phyloP scores from a whole-genome alignment of 2,113 vertebrate species.

The Syngnathoides biaculeatus region DNA sequence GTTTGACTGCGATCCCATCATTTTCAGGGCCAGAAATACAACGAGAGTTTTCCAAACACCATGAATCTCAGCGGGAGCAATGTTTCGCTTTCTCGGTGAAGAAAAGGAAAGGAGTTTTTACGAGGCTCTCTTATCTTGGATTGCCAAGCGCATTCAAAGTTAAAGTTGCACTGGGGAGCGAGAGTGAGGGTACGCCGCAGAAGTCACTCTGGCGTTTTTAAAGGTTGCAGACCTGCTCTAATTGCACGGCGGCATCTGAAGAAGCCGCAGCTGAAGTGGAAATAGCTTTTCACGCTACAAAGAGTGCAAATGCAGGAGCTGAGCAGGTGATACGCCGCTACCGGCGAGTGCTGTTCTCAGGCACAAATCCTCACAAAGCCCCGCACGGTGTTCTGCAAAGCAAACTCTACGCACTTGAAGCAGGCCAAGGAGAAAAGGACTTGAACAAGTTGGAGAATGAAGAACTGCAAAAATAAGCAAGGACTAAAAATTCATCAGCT shows the following conservation, averaged over 20 bases:
- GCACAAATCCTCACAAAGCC: neutral
- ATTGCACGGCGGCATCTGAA: neutral
- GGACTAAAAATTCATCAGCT: neutral
- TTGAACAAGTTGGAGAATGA: neutral
- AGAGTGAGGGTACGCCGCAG: neutral
- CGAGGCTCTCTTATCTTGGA: neutral
- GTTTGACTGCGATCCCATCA: neutral
- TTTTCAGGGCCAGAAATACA: constrained; percentile 5
- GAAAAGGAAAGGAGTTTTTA: neutral
- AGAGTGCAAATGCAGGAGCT: neutral
- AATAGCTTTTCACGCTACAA: neutral
- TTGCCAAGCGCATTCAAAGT: constrained; percentile 2
- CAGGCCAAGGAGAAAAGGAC: neutral
- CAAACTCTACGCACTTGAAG: neutral
- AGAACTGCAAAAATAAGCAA: neutral
- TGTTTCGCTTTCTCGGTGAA: neutral
- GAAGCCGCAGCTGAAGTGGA: constrained; percentile 1
- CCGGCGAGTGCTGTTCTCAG: neutral
- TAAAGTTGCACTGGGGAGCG: neutral
- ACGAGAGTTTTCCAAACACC: neutral
- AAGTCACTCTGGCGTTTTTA: neutral
- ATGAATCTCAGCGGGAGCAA: constrained; percentile 2
- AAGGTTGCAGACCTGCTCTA: constrained; percentile 9
- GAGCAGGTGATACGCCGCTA: neutral
- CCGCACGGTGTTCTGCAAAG: neutral